phyloP scores from a whole-genome alignment of 2,888 invertebrate genomes.

The Paralinhomoeus sp. region DNA sequence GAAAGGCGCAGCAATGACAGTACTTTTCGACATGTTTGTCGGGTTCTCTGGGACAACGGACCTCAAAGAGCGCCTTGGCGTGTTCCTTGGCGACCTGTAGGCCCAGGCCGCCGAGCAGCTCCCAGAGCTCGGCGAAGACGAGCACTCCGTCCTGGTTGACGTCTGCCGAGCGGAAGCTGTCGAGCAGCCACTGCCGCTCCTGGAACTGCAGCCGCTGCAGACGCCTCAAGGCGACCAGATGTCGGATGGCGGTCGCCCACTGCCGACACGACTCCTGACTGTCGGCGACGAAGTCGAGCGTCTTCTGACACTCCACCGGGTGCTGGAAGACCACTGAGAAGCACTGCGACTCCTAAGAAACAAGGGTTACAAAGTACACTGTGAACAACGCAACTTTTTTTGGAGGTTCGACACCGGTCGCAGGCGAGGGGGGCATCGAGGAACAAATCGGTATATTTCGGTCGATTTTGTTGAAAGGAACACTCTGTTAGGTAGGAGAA shows the following conservation, averaged over 20 bases:
- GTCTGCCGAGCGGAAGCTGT: constrained; percentile 35
- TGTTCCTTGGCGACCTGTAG: constrained; percentile 33
- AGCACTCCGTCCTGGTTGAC: constrained; percentile 32
- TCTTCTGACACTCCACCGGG: constrained; percentile 20
- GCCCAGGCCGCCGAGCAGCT: constrained; percentile 34
- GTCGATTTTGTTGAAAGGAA: too few relatives aligned
- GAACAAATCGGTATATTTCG: too few relatives aligned
- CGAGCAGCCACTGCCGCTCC: constrained; percentile 29
- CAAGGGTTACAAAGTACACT: too few relatives aligned
- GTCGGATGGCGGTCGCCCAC: constrained; percentile 12
- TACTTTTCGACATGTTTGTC: too few relatives aligned
- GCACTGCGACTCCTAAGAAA: constrained; percentile 19
- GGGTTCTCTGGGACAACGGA: too few relatives aligned
- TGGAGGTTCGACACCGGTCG: too few relatives aligned
- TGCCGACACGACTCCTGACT: constrained; percentile 3
- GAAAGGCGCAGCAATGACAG: too few relatives aligned
- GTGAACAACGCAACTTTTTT: too few relatives aligned
- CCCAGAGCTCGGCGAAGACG: constrained; percentile 34
- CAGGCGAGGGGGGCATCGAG: too few relatives aligned
- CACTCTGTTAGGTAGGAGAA: too few relatives aligned
- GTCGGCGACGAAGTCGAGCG: constrained; percentile 18
- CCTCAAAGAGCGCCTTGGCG: constrained; percentile 34
- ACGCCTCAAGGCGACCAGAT: constrained; percentile 11
- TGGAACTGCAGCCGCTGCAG: constrained; percentile 16
- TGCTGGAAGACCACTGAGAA: constrained; percentile 24